Base-by-base conservation (phyloP, 2,113 vertebrate species). In the Lamprologus tigripictilis region DNA sequence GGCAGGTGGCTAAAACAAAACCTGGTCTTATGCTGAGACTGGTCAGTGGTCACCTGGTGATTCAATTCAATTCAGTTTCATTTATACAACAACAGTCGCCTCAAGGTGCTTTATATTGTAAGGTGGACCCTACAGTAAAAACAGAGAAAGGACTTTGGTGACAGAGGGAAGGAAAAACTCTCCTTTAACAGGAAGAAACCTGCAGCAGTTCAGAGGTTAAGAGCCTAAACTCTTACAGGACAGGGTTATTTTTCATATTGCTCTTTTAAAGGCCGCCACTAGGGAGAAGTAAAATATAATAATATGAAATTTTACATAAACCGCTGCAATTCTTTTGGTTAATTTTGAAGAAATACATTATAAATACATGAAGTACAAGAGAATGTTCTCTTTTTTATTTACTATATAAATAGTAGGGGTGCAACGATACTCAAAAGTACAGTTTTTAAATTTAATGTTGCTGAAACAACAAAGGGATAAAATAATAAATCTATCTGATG, bases 361-460 rank as follows among this genome's bases (percentile, higher is more conserved):
- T 23, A 23, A 12, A 3, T 23, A 3, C 8, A 45, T 45, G n/a
- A 0, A 42, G n/a, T 6, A 23, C 66, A 71, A 71, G 66, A 42
- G 0, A 71, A 14, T 23, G 0, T 0, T 71, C 12, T 71, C n/a
- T 9, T 42, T 42, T 23, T 42, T 71, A 42, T 23, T 42, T 23
- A 71, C 11, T 9, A 42, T 23, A 37, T 68, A n/a, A 2, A 37
- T 37, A 37, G 11, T 21, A 33, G 7, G 33, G 1, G 4, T 31
- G 28, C 28, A 28, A 28, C 23, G 23, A 23, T 23, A 23, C 23
- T 23, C 23, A 23, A 23, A 23, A 3, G 23, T 23, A 23, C 23
- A 23, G 23, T 23, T 23, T 23, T 23, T 23, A 23, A 3, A 23
- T 23, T 23, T 23, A 23, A 23, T 23, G 23, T 23, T 23, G 23